Evolutionary conservation across 2,888 invertebrate species (phyloP), one percentile per base, ranked within the genome.

Genomic region (Megaustenia siamemsis): DNA sequence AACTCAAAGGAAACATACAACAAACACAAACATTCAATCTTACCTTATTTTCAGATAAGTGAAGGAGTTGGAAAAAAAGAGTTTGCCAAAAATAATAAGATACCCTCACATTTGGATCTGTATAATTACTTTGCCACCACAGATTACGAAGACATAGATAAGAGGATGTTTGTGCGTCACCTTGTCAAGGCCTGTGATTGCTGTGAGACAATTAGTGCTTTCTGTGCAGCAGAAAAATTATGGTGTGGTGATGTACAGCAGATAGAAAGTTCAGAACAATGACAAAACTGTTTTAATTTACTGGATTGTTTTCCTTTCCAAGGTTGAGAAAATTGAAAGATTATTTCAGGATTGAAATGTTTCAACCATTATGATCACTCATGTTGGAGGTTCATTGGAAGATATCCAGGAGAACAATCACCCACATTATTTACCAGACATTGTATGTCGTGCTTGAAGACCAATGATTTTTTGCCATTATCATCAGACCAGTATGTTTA

Each of bases 171-270:
- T 43, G 6, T 71, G 6, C 6, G n/a, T 15, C 71, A 71, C 28
- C 71, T 71, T 71, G 71, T 24, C 43, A 71, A 71, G n/a, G 71
- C 45, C 24, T 71, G 71, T 71, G 43, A 71, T n/a, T 45, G 43
- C 10, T 71, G 71, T n/a, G 43, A 45, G 45, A 28, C 28, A 28
- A 10, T n/a, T 28, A 43, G 0, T 35, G 15, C 43, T 71, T 43
- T 45, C 43, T 71, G 43, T 10, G 5, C 71, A 0, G n/a, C 35
- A 4, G 71, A 71, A n/a, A 35, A 71, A 71, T n/a, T 71, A 45
- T 71, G 71, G 71, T 71, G 43, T 43, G n/a, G 10, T n/a, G 43
- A 71, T 38, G 38, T 35, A 38, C 35, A 18, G 18, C 15, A 32
- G 24, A 4, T 18, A 35, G 35, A 15, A 68, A 4, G 21, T 18